Evolutionary conservation across 2,797 vertebrate species (phyloP), one percentile per base, ranked within the genome.

Genomic region (Nothura maculosa): DNA sequence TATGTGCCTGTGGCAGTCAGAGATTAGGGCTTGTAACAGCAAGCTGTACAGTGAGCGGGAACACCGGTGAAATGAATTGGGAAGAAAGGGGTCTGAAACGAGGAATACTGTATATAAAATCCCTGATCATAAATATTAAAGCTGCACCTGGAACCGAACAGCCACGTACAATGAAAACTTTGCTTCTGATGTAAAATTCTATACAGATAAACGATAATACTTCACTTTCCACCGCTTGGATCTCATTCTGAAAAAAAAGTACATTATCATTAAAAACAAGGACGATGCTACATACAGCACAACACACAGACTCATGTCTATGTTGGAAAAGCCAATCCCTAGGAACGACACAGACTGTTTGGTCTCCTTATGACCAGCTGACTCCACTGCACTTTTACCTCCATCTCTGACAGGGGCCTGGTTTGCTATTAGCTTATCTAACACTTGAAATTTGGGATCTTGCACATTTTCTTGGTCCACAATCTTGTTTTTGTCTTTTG

Each of bases 271-370:
- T 54, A 99, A 96, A 85, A 99, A 98, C 50, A 99, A 61, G 68
- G 98, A 99, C 2, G 99, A 99, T 61, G 98, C 98, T 16, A 98
- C 96, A 4, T 99, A 99, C 3, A 99, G 98, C 12, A 99, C 89
- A 64, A 99, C 98, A 21, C 99, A 99, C 9, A 99, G 98, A 92
- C 99, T 99, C 99, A 99, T 99, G 98, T 99, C 99, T 47, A 99
- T 94, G 69, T 98, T 99, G 93, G 98, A 99, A 89, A 99, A 99
- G 9, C 99, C 99, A 5, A 97, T 91, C 12, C 98, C 98, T 3
- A 99, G 90, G 74, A 99, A 98, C 28, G 98, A 98, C 19, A 98
- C 85, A 0, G 97, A 96, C 5, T 94, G 97, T 74, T 93, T 97
- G 0, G 13, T 45, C 32, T 95, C 98, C 69, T 84, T 27, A 24